phyloP scores from a whole-genome alignment of 2,797 vertebrate genomes.

The Galaxias olidus region DNA sequence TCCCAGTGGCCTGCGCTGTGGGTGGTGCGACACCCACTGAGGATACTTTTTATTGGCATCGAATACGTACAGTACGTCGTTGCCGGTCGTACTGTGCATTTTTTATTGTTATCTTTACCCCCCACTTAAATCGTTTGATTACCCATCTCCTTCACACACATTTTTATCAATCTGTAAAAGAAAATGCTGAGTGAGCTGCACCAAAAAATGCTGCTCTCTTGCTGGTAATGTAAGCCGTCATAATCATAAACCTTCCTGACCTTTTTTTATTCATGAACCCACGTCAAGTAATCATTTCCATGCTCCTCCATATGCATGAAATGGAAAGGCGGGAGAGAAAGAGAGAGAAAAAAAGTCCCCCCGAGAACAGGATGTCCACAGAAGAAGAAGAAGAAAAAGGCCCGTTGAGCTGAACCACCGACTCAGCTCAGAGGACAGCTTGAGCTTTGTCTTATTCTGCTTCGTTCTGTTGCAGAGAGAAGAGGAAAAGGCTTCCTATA shows the following conservation, averaged over 20 bases:
- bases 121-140: too few relatives aligned
- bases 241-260: conserved; percentile 55
- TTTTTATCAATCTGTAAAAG: conserved; percentile 27
- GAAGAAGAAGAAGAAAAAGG: not conserved
- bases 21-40: conserved; percentile 45
- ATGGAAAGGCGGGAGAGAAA: conserved; percentile 36
- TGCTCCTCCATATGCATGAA: conserved; percentile 71
- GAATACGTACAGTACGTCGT: too few relatives aligned
- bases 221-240: conserved; percentile 41
- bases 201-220: not conserved
- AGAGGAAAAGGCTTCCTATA: conserved; percentile 61
- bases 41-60: not conserved
- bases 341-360: conserved; percentile 10
- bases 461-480: conserved; percentile 47
- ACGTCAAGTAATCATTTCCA: conserved; percentile 58
- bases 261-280: conserved; percentile 64
- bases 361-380: not conserved
- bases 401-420: not conserved
- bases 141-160: conserved; percentile 22
- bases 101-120: too few relatives aligned
- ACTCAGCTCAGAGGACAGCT: conserved; percentile 56
- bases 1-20: conserved; percentile 34
- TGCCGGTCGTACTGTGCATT: too few relatives aligned
- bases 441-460: conserved; percentile 63
- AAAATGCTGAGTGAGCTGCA: conserved; percentile 59